phyloP scores from a whole-genome alignment of 2,797 vertebrate genomes.

The Microtus agrestis region DNA sequence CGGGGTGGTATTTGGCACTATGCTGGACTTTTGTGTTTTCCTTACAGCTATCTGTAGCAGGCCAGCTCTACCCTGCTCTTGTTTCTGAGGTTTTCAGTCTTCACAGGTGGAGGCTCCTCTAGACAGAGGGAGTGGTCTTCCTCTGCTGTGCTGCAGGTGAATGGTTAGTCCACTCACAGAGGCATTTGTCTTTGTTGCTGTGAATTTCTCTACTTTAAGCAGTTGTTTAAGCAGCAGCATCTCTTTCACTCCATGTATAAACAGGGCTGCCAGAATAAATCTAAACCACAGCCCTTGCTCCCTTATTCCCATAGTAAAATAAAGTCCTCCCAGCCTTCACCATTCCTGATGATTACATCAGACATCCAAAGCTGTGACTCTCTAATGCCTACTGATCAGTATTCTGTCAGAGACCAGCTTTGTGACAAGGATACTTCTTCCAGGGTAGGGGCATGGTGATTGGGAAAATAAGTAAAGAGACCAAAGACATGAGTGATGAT shows the following conservation, averaged over 20 bases:
- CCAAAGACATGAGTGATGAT: too few species aligned
- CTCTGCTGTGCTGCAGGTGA: neutral
- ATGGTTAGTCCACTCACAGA: neutral
- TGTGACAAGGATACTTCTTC: too few species aligned
- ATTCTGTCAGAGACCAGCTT: too few species aligned
- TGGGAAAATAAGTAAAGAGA: too few species aligned
- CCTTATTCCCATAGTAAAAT: neutral
- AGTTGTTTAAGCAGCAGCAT: neutral
- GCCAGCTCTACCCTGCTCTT: neutral
- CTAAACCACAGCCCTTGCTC: neutral
- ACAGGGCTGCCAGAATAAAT: neutral
- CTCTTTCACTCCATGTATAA: neutral
- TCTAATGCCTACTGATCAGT: neutral
- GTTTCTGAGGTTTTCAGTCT: neutral
- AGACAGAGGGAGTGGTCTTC: neutral
- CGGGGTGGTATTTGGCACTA: neutral
- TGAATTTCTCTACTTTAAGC: neutral
- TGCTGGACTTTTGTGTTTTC: neutral
- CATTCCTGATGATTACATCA: neutral
- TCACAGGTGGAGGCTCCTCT: neutral
- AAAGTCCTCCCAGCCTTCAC: neutral
- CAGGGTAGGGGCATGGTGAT: too few species aligned
- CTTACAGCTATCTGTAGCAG: neutral
- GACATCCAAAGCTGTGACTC: neutral
- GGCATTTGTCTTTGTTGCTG: rapidly evolving